These are phyloP conservation scores for Xylocopa sonorina DNA, from an alignment of 1,140 invertebrate species.

Conservation along the genomic window DNA sequence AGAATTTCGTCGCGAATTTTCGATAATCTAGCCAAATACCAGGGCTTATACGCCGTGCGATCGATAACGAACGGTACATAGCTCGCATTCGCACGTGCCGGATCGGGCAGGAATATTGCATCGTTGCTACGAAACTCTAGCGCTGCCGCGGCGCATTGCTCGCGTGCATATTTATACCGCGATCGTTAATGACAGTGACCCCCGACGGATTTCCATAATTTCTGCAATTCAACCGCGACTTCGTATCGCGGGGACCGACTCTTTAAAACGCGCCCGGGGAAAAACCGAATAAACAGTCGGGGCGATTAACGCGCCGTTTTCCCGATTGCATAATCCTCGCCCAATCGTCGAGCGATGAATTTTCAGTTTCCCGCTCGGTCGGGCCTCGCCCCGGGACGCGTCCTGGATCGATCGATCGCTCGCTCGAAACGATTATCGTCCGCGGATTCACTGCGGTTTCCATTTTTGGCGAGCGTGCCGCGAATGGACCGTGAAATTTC, in stretches of 20 bases:
- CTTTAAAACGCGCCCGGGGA: neutral
- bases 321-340: neutral
- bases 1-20: slow-evolving; percentile 40
- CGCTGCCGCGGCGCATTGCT: too few relatives aligned
- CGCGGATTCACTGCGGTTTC: too few relatives aligned
- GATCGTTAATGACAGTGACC: slow-evolving; percentile 58
- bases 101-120: slow-evolving; percentile 29
- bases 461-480: too few relatives aligned
- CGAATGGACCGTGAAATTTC: too few relatives aligned
- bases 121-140: neutral
- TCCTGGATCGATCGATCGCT: neutral
- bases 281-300: neutral
- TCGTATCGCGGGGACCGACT: neutral
- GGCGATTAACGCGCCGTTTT: slow-evolving; percentile 1
- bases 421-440: too few relatives aligned
- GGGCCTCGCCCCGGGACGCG: too few relatives aligned
- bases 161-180: slow-evolving; percentile 29
- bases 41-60: neutral
- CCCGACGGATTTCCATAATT: slow-evolving; percentile 49
- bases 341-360: neutral
- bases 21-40: slow-evolving; percentile 30
- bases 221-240: slow-evolving; percentile 32
- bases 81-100: slow-evolving; percentile 53
- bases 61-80: slow-evolving; percentile 43
- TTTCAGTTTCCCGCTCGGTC: neutral